Evolutionary conservation across 2,888 invertebrate genomes (phyloP).

Genomic region (Serripes groenlandicus): DNA sequence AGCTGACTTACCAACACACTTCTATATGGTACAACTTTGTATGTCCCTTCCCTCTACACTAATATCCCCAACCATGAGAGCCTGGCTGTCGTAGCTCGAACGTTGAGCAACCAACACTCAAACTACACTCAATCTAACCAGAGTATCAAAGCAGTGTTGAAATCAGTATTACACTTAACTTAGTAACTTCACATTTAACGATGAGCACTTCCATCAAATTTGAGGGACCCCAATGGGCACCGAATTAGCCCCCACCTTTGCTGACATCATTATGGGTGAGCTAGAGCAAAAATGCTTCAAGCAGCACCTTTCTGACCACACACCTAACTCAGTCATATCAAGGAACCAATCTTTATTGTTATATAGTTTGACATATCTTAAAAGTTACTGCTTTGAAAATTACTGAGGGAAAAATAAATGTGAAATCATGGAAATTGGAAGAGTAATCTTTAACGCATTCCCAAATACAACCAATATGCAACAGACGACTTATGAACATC

Average conservation of each 20-base stretch:
- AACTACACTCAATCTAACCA: not conserved
- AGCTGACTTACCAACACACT: not conserved
- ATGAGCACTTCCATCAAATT: slow-evolving; percentile 4
- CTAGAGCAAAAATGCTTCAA: not conserved
- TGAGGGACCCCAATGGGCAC: not conserved
- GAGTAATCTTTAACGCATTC: no score
- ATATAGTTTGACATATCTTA: no score
- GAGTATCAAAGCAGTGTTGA: not conserved
- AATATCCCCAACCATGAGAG: not conserved
- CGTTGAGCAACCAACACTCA: not conserved
- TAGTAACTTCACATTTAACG: not conserved
- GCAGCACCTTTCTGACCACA: not conserved
- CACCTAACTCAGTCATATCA: not conserved
- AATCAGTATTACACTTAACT: not conserved
- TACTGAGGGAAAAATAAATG: no score
- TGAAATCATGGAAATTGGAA: no score
- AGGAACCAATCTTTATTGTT: no score
- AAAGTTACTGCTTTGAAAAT: no score
- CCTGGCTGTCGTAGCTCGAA: not conserved
- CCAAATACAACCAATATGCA: no score
- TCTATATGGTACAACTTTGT: not conserved
- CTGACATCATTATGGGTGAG: slow-evolving; percentile 6
- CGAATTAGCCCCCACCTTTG: not conserved
- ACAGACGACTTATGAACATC: no score
- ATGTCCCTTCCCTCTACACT: not conserved